Conservation (phyloP, 2,113 vertebrate species). For the Hydrolagus affinis region DNA sequence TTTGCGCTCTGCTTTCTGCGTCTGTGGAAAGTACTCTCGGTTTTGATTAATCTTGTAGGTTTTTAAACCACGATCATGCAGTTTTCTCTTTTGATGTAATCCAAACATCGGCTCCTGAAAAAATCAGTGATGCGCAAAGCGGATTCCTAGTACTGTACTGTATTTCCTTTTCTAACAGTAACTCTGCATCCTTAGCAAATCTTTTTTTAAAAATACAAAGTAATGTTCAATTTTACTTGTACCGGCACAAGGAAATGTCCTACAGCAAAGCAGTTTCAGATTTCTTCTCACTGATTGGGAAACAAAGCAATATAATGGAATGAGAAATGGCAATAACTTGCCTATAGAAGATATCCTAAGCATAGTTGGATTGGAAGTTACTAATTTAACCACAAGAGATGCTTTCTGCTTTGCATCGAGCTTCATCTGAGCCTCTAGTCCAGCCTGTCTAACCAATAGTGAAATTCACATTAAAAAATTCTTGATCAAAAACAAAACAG, state of each 20-base stretch:
- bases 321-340: background rate
- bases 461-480: constrained; percentile 6
- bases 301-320: background rate
- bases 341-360: background rate
- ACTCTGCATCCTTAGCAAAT: too few relatives aligned
- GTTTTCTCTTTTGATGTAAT: background rate
- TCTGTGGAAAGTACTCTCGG: background rate
- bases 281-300: background rate
- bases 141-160: background rate
- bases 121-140: background rate
- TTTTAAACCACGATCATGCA: background rate
- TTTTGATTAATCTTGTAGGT: background rate
- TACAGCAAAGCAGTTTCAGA: background rate
- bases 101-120: background rate
- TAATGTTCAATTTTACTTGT: too few relatives aligned
- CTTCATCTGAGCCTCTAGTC: background rate
- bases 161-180: background rate
- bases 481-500: background rate
- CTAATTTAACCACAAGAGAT: background rate
- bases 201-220: too few relatives aligned
- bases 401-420: background rate
- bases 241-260: background rate
- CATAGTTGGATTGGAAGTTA: background rate
- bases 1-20: background rate
- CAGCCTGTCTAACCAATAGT: background rate